Evolutionary conservation across 2,113 vertebrate genomes (phyloP), one percentile per base, ranked within the genome.

Genomic region (Hippocampus guttulatus): DNA sequence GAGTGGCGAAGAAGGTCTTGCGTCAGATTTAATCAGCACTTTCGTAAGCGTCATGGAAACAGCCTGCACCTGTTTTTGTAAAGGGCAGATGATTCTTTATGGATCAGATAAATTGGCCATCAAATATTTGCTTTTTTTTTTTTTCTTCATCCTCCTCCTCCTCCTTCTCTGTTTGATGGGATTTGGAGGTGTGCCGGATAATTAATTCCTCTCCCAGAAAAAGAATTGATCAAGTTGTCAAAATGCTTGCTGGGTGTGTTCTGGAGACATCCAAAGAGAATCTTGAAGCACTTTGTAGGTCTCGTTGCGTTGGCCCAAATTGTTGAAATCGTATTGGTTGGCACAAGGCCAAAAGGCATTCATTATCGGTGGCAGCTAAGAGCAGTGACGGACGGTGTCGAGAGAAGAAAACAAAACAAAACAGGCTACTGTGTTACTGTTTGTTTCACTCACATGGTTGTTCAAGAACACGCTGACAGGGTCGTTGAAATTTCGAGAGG

Each of bases 201-300:
- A 87, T 85, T 87, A 86, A 90, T 90, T 84, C 87, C 84, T 84
- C 78, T 25, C n/a, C 15, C 3, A 21, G 57, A 79, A 71, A 86
- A 83, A 79, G 43, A 89, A 81, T 81, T 78, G 69, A 82, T 77
- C 85, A 83, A 75, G 51, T 72, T 60, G 30, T 57, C 14, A 21
- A 75, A 73, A 75, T 8, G 43, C 80, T 86, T 83, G 61, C 69
- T 88, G 82, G 89, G 88, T 91, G 88, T 92, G 71, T 88, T 89
- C 76, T 85, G 83, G 88, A 90, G 82, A 90, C 88, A 90, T 92
- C 92, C 91, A 92, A 92, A 92, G 91, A 93, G 88, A 84, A 90
- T 88, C 88, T 90, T 88, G 83, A 91, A 91, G 92, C 92, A 93
- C 92, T 93, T 93, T 91, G 82, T 41, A 85, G 89, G 86, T 84